Evolutionary conservation across 2,797 vertebrate species (phyloP).

Genomic region (Kryptopterus vitreolus): DNA sequence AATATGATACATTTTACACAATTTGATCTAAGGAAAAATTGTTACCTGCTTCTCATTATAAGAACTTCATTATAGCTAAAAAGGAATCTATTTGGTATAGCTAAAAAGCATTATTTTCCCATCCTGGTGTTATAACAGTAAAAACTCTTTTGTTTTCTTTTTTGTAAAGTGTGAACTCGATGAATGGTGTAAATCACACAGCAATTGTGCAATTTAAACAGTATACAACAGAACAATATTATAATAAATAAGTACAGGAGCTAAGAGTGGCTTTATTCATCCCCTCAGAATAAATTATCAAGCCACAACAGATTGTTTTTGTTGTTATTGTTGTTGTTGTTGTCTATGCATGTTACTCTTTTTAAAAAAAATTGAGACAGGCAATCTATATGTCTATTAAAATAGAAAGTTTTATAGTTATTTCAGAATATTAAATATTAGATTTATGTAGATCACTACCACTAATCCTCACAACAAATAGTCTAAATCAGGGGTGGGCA

Average conservation of each 20-base stretch:
- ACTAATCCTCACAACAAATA: too few species aligned
- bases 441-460: background rate
- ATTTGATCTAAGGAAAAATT: background rate
- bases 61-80: background rate
- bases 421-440: background rate
- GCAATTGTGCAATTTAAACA: background rate
- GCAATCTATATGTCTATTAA: background rate
- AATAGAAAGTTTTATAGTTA: background rate
- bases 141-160: background rate
- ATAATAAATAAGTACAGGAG: background rate
- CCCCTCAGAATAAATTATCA: background rate
- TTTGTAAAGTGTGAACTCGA: slow-evolving; percentile 3
- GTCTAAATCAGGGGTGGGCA: too few species aligned
- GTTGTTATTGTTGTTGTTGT: background rate
- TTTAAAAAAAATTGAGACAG: background rate
- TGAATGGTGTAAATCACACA: background rate
- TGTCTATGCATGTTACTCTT: background rate
- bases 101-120: background rate
- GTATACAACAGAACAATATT: background rate
- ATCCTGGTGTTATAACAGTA: background rate
- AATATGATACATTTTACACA: background rate
- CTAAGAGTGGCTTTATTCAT: background rate
- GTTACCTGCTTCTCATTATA: background rate
- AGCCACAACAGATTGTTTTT: background rate
- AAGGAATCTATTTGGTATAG: background rate